Base-by-base conservation (phyloP, 2,113 vertebrate genomes). In the Arvicanthis niloticus region DNA sequence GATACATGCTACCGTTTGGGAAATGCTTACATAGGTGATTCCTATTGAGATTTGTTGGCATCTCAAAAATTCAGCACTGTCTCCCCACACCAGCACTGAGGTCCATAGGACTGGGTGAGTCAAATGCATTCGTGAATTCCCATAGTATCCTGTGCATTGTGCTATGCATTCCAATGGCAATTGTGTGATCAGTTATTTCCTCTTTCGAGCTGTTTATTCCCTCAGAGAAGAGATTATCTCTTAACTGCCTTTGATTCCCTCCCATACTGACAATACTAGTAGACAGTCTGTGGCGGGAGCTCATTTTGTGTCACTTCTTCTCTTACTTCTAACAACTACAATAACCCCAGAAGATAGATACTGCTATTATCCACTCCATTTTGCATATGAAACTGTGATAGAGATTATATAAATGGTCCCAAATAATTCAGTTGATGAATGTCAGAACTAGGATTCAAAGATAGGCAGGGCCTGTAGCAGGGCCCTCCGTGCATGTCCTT, bases 371-470 rank as follows among this genome's bases (percentile, higher is more conserved):
- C 24, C 42, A 89, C 4, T 85, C n/a, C 9, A 80, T 48, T 72
- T 89, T 92, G 22, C 70, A 89, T 31, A 78, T 40, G 53, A 89
- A 96, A 48, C n/a, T 72, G 31, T 89, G 85, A 56, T 13, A 48
- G 45, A 72, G 24, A 85, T 42, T 37, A 42, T 16, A 56, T 72
- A n/a, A 85, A 86, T 22, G 60, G 8, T 65, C 16, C n/a, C 70
- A 89, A 73, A 84, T 78, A 89, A 53, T 40, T 5, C 77, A 84
- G 24, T 72, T 37, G 89, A 76, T 88, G 62, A 53, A 21, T 31
- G 37, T 78, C 60, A 53, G 53, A 51, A 92, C 60, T 72, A 92
- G 29, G 51, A 96, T 42, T 60, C 40, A 84, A 77, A 88, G 70
- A 22, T 67, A 53, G 29, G 13, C 8, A 67, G 19, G 78, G 5